These are phyloP conservation scores for Protonibea diacanthus DNA, from an alignment of 2,797 vertebrate genomes.

Conservation along the genomic window DNA sequence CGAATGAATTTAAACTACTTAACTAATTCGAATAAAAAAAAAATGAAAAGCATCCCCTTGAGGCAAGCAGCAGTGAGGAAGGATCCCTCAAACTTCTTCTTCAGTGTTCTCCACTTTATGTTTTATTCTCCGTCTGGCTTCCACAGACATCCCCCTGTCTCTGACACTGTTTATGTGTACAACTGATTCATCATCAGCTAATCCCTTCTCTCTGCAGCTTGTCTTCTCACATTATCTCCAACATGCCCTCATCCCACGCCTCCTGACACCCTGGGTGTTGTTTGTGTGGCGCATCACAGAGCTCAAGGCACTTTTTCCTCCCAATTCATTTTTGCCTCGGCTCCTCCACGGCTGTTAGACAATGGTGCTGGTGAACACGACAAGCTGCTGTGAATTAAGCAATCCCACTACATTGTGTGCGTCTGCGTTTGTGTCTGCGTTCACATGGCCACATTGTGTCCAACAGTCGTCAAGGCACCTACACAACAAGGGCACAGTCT, in stretches of 20 bases:
- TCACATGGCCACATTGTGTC: slow-evolving; percentile 8
- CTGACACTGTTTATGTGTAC: slow-evolving; percentile 46
- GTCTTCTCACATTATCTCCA: slow-evolving; percentile 70
- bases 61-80: background rate
- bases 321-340: slow-evolving; percentile 49
- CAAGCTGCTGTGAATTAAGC: slow-evolving; percentile 56
- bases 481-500: slow-evolving; percentile 1
- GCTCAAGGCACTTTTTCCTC: slow-evolving; percentile 31
- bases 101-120: slow-evolving; percentile 20
- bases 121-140: slow-evolving; percentile 29
- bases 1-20: background rate
- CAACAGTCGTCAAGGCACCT: slow-evolving; percentile 37
- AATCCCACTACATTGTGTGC: slow-evolving; percentile 18
- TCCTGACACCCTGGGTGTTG: slow-evolving; percentile 57
- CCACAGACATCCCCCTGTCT: slow-evolving; percentile 25
- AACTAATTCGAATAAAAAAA: background rate
- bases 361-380: slow-evolving; percentile 44
- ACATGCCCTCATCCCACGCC: slow-evolving; percentile 60
- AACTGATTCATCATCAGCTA: slow-evolving; percentile 69
- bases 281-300: slow-evolving; percentile 51
- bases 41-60: background rate
- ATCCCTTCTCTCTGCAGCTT: slow-evolving; percentile 69
- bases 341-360: slow-evolving; percentile 34
- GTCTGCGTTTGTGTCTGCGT: slow-evolving; percentile 1
- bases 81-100: slow-evolving; percentile 20